phyloP scores from a whole-genome alignment of 2,113 vertebrate species.

The Semnopithecus entellus region DNA sequence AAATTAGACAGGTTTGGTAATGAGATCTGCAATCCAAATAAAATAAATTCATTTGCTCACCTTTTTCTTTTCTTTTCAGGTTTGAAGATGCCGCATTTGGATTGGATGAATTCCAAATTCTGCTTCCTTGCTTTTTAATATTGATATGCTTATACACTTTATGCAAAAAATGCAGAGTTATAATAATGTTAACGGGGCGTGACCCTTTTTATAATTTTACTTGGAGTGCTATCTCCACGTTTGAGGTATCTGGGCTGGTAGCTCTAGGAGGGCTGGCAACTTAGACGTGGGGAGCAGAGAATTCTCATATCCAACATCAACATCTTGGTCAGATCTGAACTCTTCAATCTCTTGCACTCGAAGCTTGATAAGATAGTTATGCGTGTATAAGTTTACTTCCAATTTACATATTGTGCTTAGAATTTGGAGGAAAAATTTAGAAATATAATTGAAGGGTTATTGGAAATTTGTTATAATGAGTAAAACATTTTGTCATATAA shows the following conservation, averaged over 20 bases:
- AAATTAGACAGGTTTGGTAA: conserved; percentile 11
- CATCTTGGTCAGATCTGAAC: not conserved
- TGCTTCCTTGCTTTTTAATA: not conserved
- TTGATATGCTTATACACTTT: not conserved
- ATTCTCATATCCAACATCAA: not conserved
- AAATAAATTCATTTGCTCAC: conserved; percentile 6
- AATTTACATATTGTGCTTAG: not conserved
- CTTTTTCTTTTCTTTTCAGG: conserved; percentile 5
- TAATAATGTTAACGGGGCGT: not conserved
- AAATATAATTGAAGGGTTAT: not conserved
- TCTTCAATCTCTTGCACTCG: not conserved
- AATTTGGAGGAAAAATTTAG: not conserved
- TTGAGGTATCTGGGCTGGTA: not conserved
- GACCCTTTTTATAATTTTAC: not conserved
- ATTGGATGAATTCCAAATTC: not conserved
- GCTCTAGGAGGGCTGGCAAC: not conserved
- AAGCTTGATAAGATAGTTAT: not conserved
- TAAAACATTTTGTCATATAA: not conserved
- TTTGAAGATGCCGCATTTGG: conserved; percentile 4
- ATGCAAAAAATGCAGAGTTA: not conserved
- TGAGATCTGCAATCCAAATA: not conserved
- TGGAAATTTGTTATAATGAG: not conserved
- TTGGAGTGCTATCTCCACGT: not conserved
- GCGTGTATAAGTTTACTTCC: not conserved
- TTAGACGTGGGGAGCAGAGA: not conserved